phyloP scores from a whole-genome alignment of 2,113 vertebrate genomes.

The Cyprinus carpio region DNA sequence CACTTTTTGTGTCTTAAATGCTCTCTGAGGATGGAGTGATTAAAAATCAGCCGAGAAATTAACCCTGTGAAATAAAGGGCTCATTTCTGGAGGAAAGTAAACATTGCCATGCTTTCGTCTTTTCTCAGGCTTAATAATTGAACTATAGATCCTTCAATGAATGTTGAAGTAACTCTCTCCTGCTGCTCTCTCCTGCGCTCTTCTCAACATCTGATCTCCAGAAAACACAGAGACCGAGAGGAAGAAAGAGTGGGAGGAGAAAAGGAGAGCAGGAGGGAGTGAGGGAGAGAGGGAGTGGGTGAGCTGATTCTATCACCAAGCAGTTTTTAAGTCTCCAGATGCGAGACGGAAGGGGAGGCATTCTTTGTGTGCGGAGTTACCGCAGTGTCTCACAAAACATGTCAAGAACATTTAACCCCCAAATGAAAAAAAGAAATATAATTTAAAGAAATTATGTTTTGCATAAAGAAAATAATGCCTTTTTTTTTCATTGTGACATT shows the following conservation, averaged over 20 bases:
- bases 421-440: neutral
- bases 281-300: neutral
- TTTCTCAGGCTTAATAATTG: slow-evolving; percentile 55
- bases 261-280: neutral
- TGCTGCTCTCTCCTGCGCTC: slow-evolving; percentile 39
- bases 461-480: neutral
- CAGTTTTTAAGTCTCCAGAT: slow-evolving; percentile 9
- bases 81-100: slow-evolving; percentile 43
- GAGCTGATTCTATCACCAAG: neutral
- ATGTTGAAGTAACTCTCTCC: slow-evolving; percentile 52
- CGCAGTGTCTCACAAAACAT: neutral
- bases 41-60: neutral
- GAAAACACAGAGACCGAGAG: slow-evolving; percentile 55
- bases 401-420: neutral
- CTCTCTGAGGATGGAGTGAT: slow-evolving; percentile 10
- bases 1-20: neutral
- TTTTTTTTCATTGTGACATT: neutral
- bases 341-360: neutral
- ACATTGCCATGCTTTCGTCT: slow-evolving; percentile 57
- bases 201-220: slow-evolving; percentile 64
- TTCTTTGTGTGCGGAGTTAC: neutral
- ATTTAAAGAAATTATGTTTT: neutral
- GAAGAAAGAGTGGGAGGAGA: slow-evolving; percentile 13
- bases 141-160: slow-evolving; percentile 52
- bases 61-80: neutral